Percentiles rank a stretch among this genome's conserved stretches.
Evolutionary conservation across 1,140 invertebrate genomes (phyloP).

Genomic region (Solenopsis invicta): DNA sequence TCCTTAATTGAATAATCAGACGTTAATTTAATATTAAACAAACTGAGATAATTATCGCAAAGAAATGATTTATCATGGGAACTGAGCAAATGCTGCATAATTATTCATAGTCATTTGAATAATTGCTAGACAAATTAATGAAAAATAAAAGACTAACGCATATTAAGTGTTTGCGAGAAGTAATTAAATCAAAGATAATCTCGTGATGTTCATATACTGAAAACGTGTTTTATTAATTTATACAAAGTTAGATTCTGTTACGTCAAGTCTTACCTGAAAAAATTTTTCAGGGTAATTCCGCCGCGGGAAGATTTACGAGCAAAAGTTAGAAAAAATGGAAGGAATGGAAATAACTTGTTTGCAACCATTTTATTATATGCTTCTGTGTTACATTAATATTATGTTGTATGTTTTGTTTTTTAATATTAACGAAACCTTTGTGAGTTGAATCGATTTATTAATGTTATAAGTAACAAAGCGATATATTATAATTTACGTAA

Average conservation of each 20-base stretch:
- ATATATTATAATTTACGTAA: too few relatives aligned
- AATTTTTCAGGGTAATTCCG: too few relatives aligned
- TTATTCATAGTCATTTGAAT: conserved; percentile 75
- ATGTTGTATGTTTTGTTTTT: too few relatives aligned
- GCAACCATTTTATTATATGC: too few relatives aligned
- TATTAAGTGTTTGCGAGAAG: conserved; percentile 5
- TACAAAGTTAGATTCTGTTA: not conserved
- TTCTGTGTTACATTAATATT: too few relatives aligned
- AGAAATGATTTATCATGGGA: conserved; percentile 43
- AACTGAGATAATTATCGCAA: conserved; percentile 58
- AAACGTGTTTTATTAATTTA: conserved; percentile 11
- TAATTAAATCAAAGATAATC: conserved; percentile 44
- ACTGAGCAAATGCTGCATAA: conserved; percentile 29
- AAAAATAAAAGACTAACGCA: conserved; percentile 18
- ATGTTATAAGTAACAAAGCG: too few relatives aligned
- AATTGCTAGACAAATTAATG: conserved; percentile 67
- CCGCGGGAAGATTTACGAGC: too few relatives aligned
- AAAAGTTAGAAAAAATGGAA: too few relatives aligned
- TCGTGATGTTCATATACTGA: not conserved
- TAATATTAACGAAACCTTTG: too few relatives aligned
- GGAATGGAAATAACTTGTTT: too few relatives aligned
- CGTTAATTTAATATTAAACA: conserved; percentile 26
- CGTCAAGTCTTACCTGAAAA: too few relatives aligned
- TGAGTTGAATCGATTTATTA: too few relatives aligned
- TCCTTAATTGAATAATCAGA: conserved; percentile 73